Percentiles rank a stretch among this genome's conserved stretches.
Evolutionary conservation across 2,888 invertebrate genomes (phyloP).

Genomic region (Euspilapteryx auroguttella): DNA sequence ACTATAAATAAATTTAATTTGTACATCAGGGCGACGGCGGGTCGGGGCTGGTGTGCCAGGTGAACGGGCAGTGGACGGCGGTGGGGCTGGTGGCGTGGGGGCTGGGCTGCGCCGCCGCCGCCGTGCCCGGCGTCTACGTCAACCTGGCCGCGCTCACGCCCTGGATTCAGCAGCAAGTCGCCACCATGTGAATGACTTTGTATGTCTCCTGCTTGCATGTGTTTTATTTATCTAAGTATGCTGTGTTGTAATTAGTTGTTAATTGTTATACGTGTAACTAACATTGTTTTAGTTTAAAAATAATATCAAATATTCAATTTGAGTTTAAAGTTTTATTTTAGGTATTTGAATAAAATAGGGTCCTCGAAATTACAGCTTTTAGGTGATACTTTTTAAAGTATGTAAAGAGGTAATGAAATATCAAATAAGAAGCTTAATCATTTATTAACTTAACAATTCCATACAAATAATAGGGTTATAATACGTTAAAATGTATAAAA

Average conservation of each 20-base stretch:
- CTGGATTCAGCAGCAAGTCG: constrained; percentile 66
- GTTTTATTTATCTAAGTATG: not conserved
- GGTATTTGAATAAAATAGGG: too few relatives aligned
- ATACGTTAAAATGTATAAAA: constrained; percentile 57
- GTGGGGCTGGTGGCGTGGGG: constrained; percentile 76
- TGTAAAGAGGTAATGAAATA: too few relatives aligned
- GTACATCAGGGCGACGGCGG: constrained; percentile 79
- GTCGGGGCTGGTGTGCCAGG: constrained; percentile 68
- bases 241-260: too few relatives aligned
- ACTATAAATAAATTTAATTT: too few relatives aligned
- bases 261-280: too few relatives aligned
- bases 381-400: too few relatives aligned
- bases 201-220: not conserved
- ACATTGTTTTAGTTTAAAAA: too few relatives aligned
- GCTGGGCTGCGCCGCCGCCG: constrained; percentile 69
- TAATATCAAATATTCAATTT: too few relatives aligned
- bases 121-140: constrained; percentile 78
- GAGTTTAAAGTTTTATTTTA: too few relatives aligned
- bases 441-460: constrained; percentile 52
- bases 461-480: too few relatives aligned
- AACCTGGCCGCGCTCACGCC: constrained; percentile 68
- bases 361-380: too few relatives aligned
- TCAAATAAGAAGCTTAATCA: constrained; percentile 45
- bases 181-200: constrained; percentile 21
- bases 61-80: constrained; percentile 59